A percentile compares a stretch with the other conserved stretches of the same genome.
These are phyloP conservation scores for Avahi laniger DNA, from an alignment of 2,797 vertebrate species.

Conservation along the genomic window DNA sequence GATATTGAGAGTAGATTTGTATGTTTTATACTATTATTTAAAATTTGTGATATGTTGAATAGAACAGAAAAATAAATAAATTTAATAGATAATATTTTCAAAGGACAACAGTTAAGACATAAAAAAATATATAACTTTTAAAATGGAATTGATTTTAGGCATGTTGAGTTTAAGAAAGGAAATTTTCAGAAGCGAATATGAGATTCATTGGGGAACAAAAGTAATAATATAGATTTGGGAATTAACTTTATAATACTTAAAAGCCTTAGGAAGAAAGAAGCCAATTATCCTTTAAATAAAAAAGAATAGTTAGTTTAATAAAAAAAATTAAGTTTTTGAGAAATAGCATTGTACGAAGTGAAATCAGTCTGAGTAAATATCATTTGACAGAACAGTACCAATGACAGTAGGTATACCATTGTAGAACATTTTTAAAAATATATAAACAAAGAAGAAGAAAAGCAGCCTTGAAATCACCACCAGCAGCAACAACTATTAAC, in stretches of 20 bases:
- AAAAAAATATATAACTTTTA: background rate
- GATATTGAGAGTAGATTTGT: background rate
- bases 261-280: background rate
- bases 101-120: background rate
- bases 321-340: background rate
- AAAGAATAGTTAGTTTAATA: background rate
- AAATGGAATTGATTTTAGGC: background rate
- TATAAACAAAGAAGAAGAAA: background rate
- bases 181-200: background rate
- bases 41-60: background rate
- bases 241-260: background rate
- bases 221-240: background rate
- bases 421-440: background rate
- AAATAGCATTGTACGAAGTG: background rate
- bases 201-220: background rate
- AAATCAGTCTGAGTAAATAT: background rate
- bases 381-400: background rate
- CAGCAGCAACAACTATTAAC: background rate
- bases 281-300: background rate
- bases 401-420: background rate
- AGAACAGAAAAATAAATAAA: background rate
- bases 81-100: background rate
- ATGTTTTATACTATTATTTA: background rate
- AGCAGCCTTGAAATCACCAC: background rate
- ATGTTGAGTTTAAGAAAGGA: background rate